Evolutionary conservation across 30 jellyfish, hydroid and myxozoan species (phyloP).

Genomic region (Nemopilema nomurai): DNA sequence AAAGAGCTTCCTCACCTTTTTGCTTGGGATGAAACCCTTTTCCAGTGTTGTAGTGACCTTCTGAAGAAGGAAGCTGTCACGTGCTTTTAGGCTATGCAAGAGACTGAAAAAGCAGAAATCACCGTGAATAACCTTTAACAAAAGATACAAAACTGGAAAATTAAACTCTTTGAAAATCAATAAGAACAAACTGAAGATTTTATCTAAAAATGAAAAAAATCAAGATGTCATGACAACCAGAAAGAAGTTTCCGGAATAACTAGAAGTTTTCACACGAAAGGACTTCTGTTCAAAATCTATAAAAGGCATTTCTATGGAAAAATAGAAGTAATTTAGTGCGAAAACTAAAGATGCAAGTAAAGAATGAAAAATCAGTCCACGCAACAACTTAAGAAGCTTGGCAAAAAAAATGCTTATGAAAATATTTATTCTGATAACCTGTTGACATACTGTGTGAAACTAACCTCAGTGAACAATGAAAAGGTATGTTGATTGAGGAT

Average conservation of each 20-base stretch:
- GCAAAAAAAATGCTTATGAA: too few species aligned
- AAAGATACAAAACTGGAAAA: not conserved
- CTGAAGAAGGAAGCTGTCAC: conserved; percentile 81
- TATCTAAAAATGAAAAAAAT: not conserved
- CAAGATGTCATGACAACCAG: too few species aligned
- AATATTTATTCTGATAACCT: too few species aligned
- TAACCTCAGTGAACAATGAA: conserved; percentile 92
- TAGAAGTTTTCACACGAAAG: too few species aligned
- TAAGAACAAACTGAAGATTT: not conserved
- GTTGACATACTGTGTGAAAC: not conserved
- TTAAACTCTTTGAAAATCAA: not conserved
- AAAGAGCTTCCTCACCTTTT: conserved; percentile 8
- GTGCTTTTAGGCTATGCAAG: conserved; percentile 79
- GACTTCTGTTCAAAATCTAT: too few species aligned
- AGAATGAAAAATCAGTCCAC: too few species aligned
- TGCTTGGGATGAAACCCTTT: conserved; percentile 3
- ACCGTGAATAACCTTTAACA: not conserved
- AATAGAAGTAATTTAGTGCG: too few species aligned
- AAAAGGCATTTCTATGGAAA: too few species aligned
- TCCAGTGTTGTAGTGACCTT: conserved; percentile 62
- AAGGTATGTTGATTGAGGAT: conserved; percentile 81
- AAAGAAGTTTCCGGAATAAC: too few species aligned
- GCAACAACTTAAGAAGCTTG: too few species aligned
- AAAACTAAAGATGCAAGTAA: too few species aligned
- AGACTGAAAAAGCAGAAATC: conserved; percentile 38